phyloP scores from a whole-genome alignment of 2,888 invertebrate species.

The Pyrgus malvae region DNA sequence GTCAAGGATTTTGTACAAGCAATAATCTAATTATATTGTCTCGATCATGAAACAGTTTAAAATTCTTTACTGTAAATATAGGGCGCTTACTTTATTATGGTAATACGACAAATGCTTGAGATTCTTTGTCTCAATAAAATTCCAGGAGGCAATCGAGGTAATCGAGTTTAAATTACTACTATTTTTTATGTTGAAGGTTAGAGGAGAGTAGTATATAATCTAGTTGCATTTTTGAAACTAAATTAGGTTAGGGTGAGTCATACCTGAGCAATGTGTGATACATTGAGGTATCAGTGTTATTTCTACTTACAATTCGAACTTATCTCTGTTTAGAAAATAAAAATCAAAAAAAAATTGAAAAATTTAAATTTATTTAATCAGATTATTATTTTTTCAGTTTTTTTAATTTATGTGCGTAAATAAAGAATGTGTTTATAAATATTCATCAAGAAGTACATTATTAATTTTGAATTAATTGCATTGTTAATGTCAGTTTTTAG shows the following conservation, averaged over 20 bases:
- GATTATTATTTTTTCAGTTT: no score
- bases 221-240: background rate
- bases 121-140: constrained; percentile 42
- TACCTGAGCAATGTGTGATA: no score
- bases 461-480: no score
- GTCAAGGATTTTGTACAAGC: constrained; percentile 19
- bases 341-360: no score
- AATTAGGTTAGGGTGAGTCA: background rate
- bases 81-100: constrained; percentile 29
- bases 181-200: constrained; percentile 5
- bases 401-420: no score
- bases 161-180: constrained; percentile 8
- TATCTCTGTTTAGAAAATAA: no score
- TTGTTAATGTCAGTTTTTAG: background rate
- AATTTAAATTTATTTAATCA: no score
- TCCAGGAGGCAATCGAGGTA: constrained; percentile 39
- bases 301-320: no score
- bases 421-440: no score
- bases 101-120: constrained; percentile 19
- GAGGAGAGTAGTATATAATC: background rate
- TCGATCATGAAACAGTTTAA: constrained; percentile 32
- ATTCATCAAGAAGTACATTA: no score
- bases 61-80: constrained; percentile 52
- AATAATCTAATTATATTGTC: constrained; percentile 42
- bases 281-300: no score